These are phyloP conservation scores for Cheilosia pagana DNA, from an alignment of 2,888 invertebrate genomes.

Conservation along the genomic window DNA sequence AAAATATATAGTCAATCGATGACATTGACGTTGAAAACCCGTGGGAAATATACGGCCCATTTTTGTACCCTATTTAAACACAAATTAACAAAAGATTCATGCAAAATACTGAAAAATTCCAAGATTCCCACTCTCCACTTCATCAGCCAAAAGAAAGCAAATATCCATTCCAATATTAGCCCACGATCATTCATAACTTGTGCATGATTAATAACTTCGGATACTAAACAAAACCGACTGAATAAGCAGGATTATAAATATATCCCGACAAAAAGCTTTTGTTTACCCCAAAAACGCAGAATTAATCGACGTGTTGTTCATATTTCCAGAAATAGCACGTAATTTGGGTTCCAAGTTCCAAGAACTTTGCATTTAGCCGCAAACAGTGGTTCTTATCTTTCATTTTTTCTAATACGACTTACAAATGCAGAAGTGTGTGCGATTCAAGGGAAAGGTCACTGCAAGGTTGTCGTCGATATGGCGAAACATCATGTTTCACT, in stretches of 20 bases:
- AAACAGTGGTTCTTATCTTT: background rate
- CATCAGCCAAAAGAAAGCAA: too few relatives aligned
- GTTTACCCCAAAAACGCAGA: background rate
- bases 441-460: background rate
- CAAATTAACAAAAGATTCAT: too few relatives aligned
- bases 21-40: too few relatives aligned
- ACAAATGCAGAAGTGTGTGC: background rate
- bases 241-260: conserved; percentile 16
- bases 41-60: too few relatives aligned
- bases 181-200: too few relatives aligned
- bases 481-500: background rate
- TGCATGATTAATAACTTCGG: too few relatives aligned
- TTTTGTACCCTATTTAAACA: too few relatives aligned
- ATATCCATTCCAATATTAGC: too few relatives aligned
- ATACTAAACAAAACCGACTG: background rate
- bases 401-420: background rate
- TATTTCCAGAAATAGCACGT: background rate
- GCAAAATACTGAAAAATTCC: too few relatives aligned
- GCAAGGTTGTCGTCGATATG: background rate
- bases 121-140: too few relatives aligned
- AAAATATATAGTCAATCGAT: too few relatives aligned
- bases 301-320: conserved; percentile 6
- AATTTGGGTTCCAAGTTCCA: background rate
- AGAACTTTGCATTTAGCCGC: conserved; percentile 9
- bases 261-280: conserved; percentile 3